Evolutionary conservation across 2,113 vertebrate genomes (phyloP).

Genomic region (Perognathus longimembris): DNA sequence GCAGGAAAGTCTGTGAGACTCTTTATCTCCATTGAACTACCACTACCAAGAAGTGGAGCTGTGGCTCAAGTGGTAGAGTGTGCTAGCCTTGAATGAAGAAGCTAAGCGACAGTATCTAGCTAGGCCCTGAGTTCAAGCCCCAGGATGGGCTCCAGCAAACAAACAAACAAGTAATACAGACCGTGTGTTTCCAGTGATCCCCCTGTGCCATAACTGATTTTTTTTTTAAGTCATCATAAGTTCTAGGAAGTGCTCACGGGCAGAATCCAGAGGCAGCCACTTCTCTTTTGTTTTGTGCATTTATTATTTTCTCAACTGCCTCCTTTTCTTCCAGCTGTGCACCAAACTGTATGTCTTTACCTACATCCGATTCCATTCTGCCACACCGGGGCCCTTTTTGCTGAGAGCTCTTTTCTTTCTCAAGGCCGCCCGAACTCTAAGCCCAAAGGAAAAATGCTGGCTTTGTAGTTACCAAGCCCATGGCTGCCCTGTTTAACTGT

Average conservation of each 20-base stretch:
- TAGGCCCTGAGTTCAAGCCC: neutral
- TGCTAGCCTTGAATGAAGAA: too few relatives aligned
- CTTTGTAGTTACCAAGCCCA: neutral
- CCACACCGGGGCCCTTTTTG: neutral
- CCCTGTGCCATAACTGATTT: neutral
- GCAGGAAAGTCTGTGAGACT: too few relatives aligned
- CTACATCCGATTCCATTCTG: neutral
- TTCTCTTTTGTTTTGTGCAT: neutral
- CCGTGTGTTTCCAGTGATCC: too few relatives aligned
- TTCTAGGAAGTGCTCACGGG: neutral
- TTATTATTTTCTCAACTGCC: neutral
- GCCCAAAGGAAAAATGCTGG: neutral
- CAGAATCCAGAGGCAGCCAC: neutral
- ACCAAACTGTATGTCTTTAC: neutral
- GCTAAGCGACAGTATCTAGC: neutral
- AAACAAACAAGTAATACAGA: too few relatives aligned
- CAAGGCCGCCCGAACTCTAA: neutral
- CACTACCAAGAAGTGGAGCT: too few relatives aligned
- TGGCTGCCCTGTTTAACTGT: neutral
- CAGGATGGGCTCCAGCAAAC: too few relatives aligned
- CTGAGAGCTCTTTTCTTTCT: neutral
- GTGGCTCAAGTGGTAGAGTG: too few relatives aligned
- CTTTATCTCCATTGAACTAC: too few relatives aligned
- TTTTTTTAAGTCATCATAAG: neutral
- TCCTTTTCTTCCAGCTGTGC: neutral